Evolutionary conservation across 2,888 invertebrate species (phyloP).

Genomic region (Microplitis manilae): DNA sequence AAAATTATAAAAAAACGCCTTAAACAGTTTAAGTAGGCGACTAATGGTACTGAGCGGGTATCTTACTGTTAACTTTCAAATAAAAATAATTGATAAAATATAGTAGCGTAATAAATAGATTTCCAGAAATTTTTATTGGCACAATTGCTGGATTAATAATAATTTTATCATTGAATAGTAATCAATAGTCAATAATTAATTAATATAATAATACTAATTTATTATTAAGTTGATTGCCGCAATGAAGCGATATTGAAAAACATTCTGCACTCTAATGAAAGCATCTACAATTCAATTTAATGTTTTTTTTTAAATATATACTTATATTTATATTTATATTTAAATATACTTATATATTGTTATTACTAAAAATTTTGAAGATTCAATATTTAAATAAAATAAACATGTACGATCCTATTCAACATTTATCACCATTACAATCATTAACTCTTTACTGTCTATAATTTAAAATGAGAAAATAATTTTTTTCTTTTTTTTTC

Average conservation of each 20-base stretch:
- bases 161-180: slow-evolving; percentile 42
- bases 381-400: background rate
- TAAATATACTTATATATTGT: slow-evolving; percentile 7
- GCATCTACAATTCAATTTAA: slow-evolving; percentile 17
- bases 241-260: slow-evolving; percentile 26
- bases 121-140: slow-evolving; percentile 54
- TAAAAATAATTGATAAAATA: background rate
- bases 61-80: background rate
- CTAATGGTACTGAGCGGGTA: too few relatives aligned
- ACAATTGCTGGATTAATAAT: slow-evolving; percentile 54
- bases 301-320: background rate
- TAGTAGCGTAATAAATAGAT: slow-evolving; percentile 20
- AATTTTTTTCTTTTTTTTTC: background rate
- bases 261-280: slow-evolving; percentile 24
- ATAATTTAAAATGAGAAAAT: background rate
- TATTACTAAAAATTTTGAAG: slow-evolving; percentile 2
- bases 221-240: slow-evolving; percentile 4
- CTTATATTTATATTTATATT: slow-evolving; percentile 15
- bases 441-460: background rate
- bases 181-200: background rate
- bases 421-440: slow-evolving; percentile 4
- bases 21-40: too few relatives aligned
- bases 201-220: slow-evolving; percentile 38
- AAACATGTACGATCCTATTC: slow-evolving; percentile 12
- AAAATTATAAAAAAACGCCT: too few relatives aligned